Evolutionary conservation across 2,113 vertebrate species (phyloP), one percentile per base, ranked within the genome.

Genomic region (Turnix velox): DNA sequence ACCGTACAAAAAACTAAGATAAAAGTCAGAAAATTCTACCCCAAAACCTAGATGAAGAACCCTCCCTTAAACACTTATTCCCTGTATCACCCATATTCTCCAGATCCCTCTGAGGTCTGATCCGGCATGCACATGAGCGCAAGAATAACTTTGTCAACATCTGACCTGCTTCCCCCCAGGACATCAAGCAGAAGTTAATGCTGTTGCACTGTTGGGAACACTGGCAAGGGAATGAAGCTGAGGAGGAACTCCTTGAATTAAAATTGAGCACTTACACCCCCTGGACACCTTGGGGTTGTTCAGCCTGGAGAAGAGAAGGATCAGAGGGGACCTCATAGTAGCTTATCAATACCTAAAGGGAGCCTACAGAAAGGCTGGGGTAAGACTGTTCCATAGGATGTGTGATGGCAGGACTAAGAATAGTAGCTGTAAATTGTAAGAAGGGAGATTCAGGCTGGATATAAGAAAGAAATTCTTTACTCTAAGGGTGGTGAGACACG

Each of bases 11-110:
- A 39, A 42, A 43, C 9, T 39, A 63, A 59, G 30, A 40, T 37
- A 39, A 42, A 92, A 61, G 25, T 58, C 7, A 59, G 39, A 77
- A 90, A 90, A 93, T 55, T 84, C 74, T 79, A 24, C 42, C 23
- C 49, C 33, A 42, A 78, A 89, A 75, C 19, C 8, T 28, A 73
- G 28, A 15, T 67, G 67, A 87, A 80, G 40, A 92, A 67, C 40
- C n/a, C 48, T 75, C 59, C 33, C 18, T 84, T 48, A 72, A 84
- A 84, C 13, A 84, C 16, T 48, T 74, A 49, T 78, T 83, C 67
- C 75, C 77, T 68, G 39, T 66, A 48, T 14, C 4, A 62, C 54
- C 62, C 37, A 72, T 58, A 66, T 79, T 84, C 74, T 83, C 67
- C 58, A 66, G 73, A 79, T 76, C 84, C 42, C 62, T 78, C 45